Percentiles rank a stretch among this genome's conserved stretches.
These are phyloP conservation scores for Podarcis muralis DNA, from an alignment of 2,113 vertebrate species.

Conservation along the genomic window DNA sequence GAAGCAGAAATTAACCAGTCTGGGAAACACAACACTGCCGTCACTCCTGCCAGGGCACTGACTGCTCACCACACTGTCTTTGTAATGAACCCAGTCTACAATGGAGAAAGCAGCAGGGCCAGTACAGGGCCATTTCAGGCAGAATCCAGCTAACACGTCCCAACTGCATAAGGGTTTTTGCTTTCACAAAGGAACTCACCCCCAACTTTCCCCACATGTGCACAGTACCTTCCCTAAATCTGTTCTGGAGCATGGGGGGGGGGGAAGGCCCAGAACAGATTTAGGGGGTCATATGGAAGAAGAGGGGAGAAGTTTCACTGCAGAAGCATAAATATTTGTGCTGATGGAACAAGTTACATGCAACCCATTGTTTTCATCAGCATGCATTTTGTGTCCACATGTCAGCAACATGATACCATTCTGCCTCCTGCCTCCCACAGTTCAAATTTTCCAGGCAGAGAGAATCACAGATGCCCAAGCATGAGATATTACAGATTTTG, in stretches of 20 bases:
- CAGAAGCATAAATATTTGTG: too few species aligned
- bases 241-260: too few species aligned
- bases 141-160: neutral
- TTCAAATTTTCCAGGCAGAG: neutral
- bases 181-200: too few species aligned
- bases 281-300: too few species aligned
- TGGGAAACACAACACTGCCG: neutral
- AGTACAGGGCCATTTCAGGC: neutral
- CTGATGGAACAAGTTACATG: too few species aligned
- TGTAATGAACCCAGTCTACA: neutral
- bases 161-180: too few species aligned
- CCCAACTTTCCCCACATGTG: too few species aligned
- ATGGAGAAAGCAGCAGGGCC: neutral
- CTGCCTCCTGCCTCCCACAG: neutral
- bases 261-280: too few species aligned
- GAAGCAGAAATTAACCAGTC: neutral
- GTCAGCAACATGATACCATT: neutral
- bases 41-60: neutral
- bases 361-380: neutral
- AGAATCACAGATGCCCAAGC: neutral
- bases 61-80: neutral
- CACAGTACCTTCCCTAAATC: too few species aligned
- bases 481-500: neutral
- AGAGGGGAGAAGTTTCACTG: too few species aligned
- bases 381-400: neutral